Evolutionary conservation across 2,113 vertebrate genomes (phyloP).

Genomic region (Rhinolophus sinicus): DNA sequence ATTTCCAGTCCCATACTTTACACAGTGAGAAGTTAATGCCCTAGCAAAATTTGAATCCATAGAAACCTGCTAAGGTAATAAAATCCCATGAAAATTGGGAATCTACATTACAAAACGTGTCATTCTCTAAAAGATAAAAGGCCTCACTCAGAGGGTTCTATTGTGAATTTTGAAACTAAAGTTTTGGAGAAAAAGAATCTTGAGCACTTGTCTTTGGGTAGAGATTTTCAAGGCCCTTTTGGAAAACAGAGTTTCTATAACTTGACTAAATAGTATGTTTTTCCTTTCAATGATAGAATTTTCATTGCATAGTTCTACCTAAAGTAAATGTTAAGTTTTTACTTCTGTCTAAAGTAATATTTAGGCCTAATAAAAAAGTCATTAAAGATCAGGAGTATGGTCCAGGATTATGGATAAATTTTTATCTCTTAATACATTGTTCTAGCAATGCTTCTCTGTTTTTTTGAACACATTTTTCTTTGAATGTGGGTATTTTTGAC

Average conservation of each 20-base stretch:
- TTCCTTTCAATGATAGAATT: not conserved
- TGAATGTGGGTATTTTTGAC: conserved; percentile 1
- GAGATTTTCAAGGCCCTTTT: conserved; percentile 45
- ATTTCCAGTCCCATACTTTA: not conserved
- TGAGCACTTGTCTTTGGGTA: not conserved
- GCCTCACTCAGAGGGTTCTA: not conserved
- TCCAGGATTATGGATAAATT: not conserved
- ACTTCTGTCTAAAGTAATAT: not conserved
- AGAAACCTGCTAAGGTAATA: not conserved
- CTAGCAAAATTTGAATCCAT: not conserved
- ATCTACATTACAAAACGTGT: conserved; percentile 15
- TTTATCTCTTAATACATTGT: not conserved
- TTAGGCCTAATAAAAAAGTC: not conserved
- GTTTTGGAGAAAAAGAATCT: not conserved
- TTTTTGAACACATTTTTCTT: conserved; percentile 29
- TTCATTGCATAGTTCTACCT: not conserved
- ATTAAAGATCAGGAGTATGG: not conserved
- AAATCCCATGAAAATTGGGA: not conserved
- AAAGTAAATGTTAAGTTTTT: conserved; percentile 16
- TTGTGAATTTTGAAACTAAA: conserved; percentile 27
- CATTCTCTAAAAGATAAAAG: conserved; percentile 2
- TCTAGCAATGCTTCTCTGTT: conserved; percentile 16
- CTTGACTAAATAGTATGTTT: not conserved
- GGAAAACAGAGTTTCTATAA: conserved; percentile 32
- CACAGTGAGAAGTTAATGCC: not conserved